These are phyloP conservation scores for Oasisia sp. DNA, from an alignment of 2,888 invertebrate genomes.

Conservation along the genomic window DNA sequence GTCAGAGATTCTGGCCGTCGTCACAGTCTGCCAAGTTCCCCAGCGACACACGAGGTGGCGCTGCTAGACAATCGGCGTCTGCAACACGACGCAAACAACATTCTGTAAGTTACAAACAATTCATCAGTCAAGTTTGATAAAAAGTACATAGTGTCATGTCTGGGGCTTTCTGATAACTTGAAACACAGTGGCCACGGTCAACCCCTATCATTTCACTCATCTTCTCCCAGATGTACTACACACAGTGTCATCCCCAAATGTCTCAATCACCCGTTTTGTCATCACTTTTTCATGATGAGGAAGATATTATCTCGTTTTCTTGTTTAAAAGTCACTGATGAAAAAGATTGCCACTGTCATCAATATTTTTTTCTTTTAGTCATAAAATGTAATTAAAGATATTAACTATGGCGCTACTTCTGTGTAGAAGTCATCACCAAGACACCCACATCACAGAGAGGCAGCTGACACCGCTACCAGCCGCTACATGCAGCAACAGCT, in stretches of 20 bases:
- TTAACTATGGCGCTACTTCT: neutral
- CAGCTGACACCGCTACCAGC: neutral
- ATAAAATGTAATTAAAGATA: neutral
- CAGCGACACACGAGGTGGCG: neutral
- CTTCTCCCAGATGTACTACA: too few species aligned
- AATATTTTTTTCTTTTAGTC: neutral
- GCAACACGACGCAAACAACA: neutral
- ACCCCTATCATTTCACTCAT: too few species aligned
- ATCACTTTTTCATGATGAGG: too few species aligned
- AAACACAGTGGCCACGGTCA: neutral
- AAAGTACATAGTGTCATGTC: neutral
- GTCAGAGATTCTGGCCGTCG: neutral
- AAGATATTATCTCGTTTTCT: too few species aligned
- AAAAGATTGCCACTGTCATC: too few species aligned
- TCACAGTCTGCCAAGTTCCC: neutral
- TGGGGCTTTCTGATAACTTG: neutral
- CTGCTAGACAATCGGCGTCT: neutral
- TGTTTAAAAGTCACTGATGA: too few species aligned
- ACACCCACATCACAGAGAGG: neutral
- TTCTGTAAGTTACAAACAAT: neutral
- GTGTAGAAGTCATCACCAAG: neutral
- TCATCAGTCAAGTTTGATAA: neutral
- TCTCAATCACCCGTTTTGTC: too few species aligned
- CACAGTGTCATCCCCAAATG: too few species aligned
- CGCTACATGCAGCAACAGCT: neutral